Evolutionary conservation across 1,140 invertebrate species (phyloP).

Genomic region (Drosophila eugracilis): DNA sequence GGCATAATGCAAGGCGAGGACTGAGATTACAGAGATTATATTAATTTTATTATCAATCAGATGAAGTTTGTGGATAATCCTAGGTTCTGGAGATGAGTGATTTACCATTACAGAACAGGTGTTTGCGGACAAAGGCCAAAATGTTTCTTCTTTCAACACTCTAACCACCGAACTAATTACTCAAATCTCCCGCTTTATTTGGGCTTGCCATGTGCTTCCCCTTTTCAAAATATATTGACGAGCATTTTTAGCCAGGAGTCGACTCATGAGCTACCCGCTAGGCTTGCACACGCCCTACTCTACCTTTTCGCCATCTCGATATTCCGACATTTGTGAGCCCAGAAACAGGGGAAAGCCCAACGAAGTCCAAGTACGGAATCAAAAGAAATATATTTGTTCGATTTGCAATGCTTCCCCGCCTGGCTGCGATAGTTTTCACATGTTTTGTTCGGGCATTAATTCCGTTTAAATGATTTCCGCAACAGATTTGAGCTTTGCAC

Average conservation of each 20-base stretch:
- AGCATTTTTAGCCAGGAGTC: not conserved
- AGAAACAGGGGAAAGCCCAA: constrained; percentile 3
- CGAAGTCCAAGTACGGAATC: not conserved
- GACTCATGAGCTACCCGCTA: constrained; percentile 45
- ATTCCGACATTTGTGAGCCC: constrained; percentile 54
- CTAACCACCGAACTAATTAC: constrained; percentile 37
- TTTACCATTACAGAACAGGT: not conserved
- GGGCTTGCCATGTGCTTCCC: not conserved
- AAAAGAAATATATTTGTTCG: constrained; percentile 13
- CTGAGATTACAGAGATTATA: too few relatives aligned
- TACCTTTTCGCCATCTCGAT: constrained; percentile 66
- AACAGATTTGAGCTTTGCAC: constrained; percentile 66
- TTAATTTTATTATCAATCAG: too few relatives aligned
- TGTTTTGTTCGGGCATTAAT: constrained; percentile 83
- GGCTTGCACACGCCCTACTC: constrained; percentile 65
- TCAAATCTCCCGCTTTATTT: constrained; percentile 2
- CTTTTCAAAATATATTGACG: not conserved
- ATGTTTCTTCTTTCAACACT: too few relatives aligned
- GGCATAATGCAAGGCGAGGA: not conserved
- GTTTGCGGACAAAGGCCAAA: not conserved
- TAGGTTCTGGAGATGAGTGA: not conserved
- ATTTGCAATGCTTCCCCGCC: constrained; percentile 11
- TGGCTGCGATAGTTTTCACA: constrained; percentile 71
- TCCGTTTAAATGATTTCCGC: constrained; percentile 77
- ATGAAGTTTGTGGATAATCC: too few relatives aligned